Evolutionary conservation across 2,113 vertebrate genomes (phyloP), one percentile per base, ranked within the genome.

Genomic region (Sinosuthora webbiana): DNA sequence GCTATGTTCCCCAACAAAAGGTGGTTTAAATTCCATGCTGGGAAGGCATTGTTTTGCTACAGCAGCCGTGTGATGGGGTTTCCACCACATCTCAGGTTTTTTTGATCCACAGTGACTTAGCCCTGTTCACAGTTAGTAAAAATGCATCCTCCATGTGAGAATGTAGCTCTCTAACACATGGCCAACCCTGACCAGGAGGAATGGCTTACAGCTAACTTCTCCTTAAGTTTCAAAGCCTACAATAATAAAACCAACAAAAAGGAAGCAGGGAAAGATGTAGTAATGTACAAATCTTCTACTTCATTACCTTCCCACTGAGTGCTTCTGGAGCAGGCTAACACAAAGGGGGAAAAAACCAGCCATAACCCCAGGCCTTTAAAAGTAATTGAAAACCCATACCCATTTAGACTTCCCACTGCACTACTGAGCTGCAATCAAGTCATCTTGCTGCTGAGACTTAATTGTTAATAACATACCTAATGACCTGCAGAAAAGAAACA

Each of bases 381-480:
- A 74, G 64, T 78, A 95, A 94, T 84, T 86, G 85, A 88, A 94
- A 93, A 63, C 30, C 47, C 82, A 86, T 69, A 83, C 60, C 84
- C 64, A 68, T 67, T 84, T 49, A 87, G 63, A 69, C 64, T 97
- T 90, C 42, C 82, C 70, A 64, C 79, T 76, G 87, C 77, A 67
- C 71, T 60, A 88, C 70, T 75, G 89, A 74, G 70, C 60, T 78
- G 74, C 78, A 94, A 76, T 79, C 89, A 93, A 90, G 47, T 77
- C 60, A 75, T 83, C 56, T 83, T 95, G 86, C 68, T 92, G 78
- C 60, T 55, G 71, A 88, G 87, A 88, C 60, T 44, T 83, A 74
- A 90, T 60, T 94, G 68, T 85, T 96, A 89, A 90, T 91, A 96
- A 91, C 63, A 63, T 57, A 70, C 71, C 89, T 96, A 94, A 96